phyloP scores from a whole-genome alignment of 2,113 vertebrate genomes.

The Chauna torquata region DNA sequence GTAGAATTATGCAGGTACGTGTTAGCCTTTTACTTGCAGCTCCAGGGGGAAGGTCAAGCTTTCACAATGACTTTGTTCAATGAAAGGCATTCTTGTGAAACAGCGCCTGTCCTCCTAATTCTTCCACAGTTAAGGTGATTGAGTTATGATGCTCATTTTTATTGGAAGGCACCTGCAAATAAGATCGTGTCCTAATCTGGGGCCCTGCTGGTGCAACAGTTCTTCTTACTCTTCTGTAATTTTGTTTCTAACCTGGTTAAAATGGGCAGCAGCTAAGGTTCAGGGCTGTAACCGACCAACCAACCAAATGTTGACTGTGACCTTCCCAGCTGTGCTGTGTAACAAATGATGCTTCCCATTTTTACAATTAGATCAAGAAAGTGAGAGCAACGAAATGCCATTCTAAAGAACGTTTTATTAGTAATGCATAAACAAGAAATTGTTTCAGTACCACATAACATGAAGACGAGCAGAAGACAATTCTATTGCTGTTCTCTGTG shows the following conservation, averaged over 20 bases:
- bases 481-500: not conserved
- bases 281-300: not conserved
- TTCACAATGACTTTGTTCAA: not conserved
- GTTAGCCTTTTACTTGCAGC: not conserved
- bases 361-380: not conserved
- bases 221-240: not conserved
- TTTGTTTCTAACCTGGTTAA: not conserved
- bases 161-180: not conserved
- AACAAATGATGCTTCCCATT: accelerated
- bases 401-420: slow-evolving; percentile 48
- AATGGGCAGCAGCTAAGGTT: not conserved
- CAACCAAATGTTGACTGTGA: not conserved
- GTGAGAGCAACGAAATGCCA: accelerated
- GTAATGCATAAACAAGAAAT: slow-evolving; percentile 1
- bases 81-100: not conserved
- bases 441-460: not conserved
- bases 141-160: not conserved
- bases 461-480: slow-evolving; percentile 13
- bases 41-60: not conserved
- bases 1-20: not conserved
- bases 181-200: not conserved
- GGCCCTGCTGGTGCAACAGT: not conserved
- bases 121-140: not conserved
- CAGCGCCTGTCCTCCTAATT: not conserved
- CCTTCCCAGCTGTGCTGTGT: not conserved